Conservation (phyloP, 2,888 invertebrate genomes). For the Rotaria macrura region DNA sequence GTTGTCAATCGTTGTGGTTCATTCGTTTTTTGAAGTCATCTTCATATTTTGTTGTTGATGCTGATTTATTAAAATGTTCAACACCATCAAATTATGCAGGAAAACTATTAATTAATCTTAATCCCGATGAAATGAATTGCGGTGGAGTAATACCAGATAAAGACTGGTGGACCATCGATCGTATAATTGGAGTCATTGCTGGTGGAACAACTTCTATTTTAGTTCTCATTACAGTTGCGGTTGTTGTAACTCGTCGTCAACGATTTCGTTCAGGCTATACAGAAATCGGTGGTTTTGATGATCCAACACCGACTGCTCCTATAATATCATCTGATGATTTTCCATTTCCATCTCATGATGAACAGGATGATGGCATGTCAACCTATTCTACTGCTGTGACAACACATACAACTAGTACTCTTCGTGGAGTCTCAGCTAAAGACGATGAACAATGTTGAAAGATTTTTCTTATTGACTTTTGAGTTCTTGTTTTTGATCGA, state of each 20-base stretch:
- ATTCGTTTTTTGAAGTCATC: background rate
- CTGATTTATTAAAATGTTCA: background rate
- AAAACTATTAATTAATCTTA: background rate
- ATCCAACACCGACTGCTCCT: background rate
- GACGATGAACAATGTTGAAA: background rate
- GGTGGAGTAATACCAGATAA: background rate
- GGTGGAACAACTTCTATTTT: background rate
- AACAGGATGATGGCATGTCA: background rate
- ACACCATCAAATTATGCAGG: background rate
- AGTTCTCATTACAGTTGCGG: background rate
- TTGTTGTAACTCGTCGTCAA: background rate
- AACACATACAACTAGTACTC: background rate
- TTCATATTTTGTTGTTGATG: background rate
- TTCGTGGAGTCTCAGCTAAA: background rate
- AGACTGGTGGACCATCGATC: background rate
- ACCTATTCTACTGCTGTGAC: background rate
- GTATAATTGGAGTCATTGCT: background rate
- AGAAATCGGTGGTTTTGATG: background rate
- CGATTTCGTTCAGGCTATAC: background rate
- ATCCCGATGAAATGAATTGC: background rate
- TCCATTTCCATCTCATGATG: background rate
- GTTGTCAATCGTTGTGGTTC: constrained; percentile 2
- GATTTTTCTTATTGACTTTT: background rate
- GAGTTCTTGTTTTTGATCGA: background rate
- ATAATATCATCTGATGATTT: background rate